Evolutionary conservation across 2,797 vertebrate species (phyloP).

Genomic region (Ispidina picta): DNA sequence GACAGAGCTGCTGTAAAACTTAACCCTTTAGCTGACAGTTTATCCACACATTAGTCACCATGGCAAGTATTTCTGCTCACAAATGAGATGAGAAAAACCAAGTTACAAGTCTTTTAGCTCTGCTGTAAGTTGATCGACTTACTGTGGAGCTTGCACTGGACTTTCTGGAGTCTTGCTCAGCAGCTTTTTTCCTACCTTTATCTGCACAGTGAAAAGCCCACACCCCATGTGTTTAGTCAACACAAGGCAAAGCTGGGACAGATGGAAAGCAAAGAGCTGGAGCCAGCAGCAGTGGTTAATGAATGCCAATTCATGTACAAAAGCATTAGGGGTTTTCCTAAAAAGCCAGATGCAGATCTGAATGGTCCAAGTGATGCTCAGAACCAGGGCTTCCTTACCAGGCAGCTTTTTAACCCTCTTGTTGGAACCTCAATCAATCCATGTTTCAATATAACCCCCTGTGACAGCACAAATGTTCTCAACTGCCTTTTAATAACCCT

Average conservation of each 20-base stretch:
- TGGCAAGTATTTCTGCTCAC: not conserved
- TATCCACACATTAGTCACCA: not conserved
- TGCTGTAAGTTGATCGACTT: not conserved
- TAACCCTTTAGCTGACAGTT: not conserved
- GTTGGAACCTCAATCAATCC: not conserved
- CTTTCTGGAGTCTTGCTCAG: not conserved
- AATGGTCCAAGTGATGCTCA: not conserved
- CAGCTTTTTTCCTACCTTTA: not conserved
- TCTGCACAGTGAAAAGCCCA: not conserved
- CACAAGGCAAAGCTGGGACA: not conserved
- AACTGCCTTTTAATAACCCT: not conserved
- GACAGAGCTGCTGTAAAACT: not conserved
- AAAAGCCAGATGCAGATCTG: not conserved
- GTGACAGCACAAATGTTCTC: not conserved
- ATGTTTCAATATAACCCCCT: not conserved
- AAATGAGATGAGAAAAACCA: not conserved
- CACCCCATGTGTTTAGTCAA: not conserved
- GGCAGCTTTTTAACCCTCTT: not conserved
- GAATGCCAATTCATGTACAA: not conserved
- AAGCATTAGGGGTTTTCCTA: slow-evolving; percentile 18
- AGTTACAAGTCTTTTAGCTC: not conserved
- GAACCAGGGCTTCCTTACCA: not conserved
- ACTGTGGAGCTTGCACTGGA: not conserved
- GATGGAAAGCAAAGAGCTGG: slow-evolving; percentile 3
- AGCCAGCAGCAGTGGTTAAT: not conserved